Base-by-base conservation (phyloP, 2,888 invertebrate species). In the Metellina segmentata region DNA sequence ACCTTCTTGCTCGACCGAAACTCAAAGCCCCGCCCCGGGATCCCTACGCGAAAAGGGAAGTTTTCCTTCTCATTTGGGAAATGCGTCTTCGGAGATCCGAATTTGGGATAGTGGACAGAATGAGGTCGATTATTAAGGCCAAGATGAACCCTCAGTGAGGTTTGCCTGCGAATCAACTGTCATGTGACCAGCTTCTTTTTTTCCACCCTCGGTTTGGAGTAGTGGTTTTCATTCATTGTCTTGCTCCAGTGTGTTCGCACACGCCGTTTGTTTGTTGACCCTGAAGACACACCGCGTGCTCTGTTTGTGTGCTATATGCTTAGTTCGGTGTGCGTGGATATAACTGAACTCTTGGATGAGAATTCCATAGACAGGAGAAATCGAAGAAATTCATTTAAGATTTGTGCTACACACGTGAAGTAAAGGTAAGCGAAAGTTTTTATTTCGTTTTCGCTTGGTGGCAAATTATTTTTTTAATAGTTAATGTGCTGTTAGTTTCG, bases 1-100 rank as follows among this genome's bases (percentile, higher is more conserved):
- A 91, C 87, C 85, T 86, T 86, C 87, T 87, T 86, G 91, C 91
- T 90, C 87, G 91, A 85, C 91, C 82, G 90, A 34, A 34, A 34
- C 34, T 34, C 71, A 82, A n/a, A 11, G 77, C 78, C 86, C 91
- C 91, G 78, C 78, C 91, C 75, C 82, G n/a, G 34, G n/a, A 61
- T 51, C 34, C 72, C 83, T 72, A 72, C 87, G 19, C 53, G 79
- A 72, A 48, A 74, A 16, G 71, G 52, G 34, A 52, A 20, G 49
- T 20, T 53, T 61, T 61, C 77, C 71, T 81, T 52, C 53, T 51
- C 53, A 71, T 79, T 88, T 71, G 72, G 61, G 53, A 74, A 85
- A 85, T 16, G 16, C 11, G 48, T 86, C 74, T 75, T 75, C 49
- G 51, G n/a, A 49, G 82, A 19, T 72, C 77, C 52, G 71, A 86